Evolutionary conservation across 2,888 invertebrate species (phyloP).

Genomic region (Philhelius pedissequus): DNA sequence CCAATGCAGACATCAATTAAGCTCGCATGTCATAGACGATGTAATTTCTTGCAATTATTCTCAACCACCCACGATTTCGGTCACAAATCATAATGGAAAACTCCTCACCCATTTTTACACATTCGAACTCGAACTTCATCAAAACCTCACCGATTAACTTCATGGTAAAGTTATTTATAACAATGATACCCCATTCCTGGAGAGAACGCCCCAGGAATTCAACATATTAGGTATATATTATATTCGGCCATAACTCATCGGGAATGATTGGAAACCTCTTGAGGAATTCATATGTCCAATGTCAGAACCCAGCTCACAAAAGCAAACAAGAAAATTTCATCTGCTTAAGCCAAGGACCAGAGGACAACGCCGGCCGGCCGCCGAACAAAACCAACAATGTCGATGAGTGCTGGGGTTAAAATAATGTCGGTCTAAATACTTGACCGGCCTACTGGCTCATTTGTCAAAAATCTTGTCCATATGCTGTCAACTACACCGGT

Average conservation of each 20-base stretch:
- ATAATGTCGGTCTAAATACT: conserved; percentile 67
- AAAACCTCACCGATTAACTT: conserved; percentile 73
- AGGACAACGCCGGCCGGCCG: background rate
- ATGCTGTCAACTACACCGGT: conserved; percentile 68
- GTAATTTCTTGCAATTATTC: conserved; percentile 64
- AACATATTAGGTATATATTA: conserved; percentile 11
- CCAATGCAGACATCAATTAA: conserved; percentile 61
- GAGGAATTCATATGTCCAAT: conserved; percentile 70
- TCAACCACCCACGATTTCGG: conserved; percentile 21
- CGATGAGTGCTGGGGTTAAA: conserved; percentile 61
- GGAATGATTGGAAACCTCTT: conserved; percentile 74
- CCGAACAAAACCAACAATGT: background rate
- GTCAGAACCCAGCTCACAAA: conserved; percentile 37
- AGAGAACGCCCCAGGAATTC: conserved; percentile 58
- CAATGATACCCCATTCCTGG: conserved; percentile 68
- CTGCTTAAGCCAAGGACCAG: conserved; percentile 8
- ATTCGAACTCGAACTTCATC: conserved; percentile 24
- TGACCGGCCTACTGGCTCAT: conserved; percentile 66
- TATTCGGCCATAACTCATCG: conserved; percentile 72
- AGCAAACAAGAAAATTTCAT: conserved; percentile 54
- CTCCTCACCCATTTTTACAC: background rate
- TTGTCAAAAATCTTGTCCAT: conserved; percentile 69
- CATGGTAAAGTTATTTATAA: conserved; percentile 73
- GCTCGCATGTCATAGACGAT: conserved; percentile 56
- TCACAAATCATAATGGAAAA: conserved; percentile 66